Evolutionary conservation across 1,140 invertebrate genomes (phyloP), one percentile per base, ranked within the genome.

Genomic region (Ceratina australensis): DNA sequence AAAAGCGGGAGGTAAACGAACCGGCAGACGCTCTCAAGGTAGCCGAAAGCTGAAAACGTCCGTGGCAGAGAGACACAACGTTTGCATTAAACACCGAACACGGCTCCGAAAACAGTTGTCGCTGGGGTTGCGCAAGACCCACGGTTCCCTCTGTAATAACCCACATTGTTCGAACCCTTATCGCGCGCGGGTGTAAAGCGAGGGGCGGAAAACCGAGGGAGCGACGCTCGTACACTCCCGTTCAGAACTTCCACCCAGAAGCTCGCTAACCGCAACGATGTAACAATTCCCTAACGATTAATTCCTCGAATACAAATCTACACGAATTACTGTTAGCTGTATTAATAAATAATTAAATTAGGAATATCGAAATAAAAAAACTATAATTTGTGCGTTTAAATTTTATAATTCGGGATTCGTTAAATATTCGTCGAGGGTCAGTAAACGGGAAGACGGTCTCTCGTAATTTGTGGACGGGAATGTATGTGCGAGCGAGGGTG

Each of bases 91-190:
- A 49, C 42, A 33, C n/a, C 28, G 33, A 20, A 57, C 7, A 10
- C 12, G 8, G 57, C 13, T 42, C 8, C 26, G 18, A 42, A 77
- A 71, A 76, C 65, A 76, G 56, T 76, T 61, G 73, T 68, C 73
- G 73, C 50, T 52, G 16, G 10, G 13, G 26, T 18, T n/a, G 18
- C 56, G 24, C 24, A 22, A 16, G 33, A 52, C 50, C 13, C 49
- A n/a, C 50, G 74, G 74, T 71, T 77, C 74, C 74, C 74, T 71
- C 66, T 54, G 66, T 71, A 77, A 77, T 77, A 77, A 77, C 74
- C 74, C 57, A 61, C 57, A 77, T 77, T 77, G 74, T 77, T 77
- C 57, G 26, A 61, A 26, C 74, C 74, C 74, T 77, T 71, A 71
- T 77, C 74, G 49, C 26, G 69, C 22, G 22, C 3, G 50, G 69